A percentile compares a stretch with the other conserved stretches of the same genome.
Evolutionary conservation across 2,113 vertebrate genomes (phyloP).

Genomic region (Epinephelus cyanopodus): DNA sequence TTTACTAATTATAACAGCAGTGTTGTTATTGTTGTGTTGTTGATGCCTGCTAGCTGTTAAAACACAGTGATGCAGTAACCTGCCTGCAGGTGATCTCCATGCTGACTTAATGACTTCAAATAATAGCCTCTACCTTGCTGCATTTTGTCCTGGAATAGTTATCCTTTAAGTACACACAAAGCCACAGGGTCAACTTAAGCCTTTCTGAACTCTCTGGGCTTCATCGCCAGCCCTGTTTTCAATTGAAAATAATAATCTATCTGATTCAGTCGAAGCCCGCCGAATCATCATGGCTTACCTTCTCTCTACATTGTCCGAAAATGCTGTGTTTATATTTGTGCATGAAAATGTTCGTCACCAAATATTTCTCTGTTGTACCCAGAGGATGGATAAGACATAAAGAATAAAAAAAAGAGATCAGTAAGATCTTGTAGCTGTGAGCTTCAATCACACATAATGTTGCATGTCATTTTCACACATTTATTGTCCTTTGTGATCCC

Average conservation of each 20-base stretch:
- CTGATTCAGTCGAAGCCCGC: not conserved
- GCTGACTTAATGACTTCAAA: constrained; percentile 19
- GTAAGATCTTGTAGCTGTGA: not conserved
- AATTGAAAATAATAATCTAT: not conserved
- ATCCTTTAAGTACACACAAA: not conserved
- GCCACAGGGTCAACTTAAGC: not conserved
- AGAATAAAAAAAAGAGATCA: not conserved
- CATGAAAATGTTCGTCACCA: not conserved
- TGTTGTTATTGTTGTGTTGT: constrained; percentile 8
- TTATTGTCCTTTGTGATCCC: not conserved
- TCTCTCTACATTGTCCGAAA: not conserved
- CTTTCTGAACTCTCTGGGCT: not conserved
- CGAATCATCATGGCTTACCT: not conserved
- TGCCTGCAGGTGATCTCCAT: constrained; percentile 17
- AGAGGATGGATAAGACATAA: not conserved
- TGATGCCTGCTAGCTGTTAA: constrained; percentile 3
- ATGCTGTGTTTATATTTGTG: constrained; percentile 1
- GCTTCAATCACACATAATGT: not conserved
- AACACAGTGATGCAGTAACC: constrained; percentile 18
- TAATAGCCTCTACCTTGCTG: constrained; percentile 14
- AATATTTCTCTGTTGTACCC: not conserved
- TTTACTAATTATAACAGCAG: constrained; percentile 44
- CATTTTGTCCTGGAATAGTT: not conserved
- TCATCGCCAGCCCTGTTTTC: not conserved
- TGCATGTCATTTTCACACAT: constrained; percentile 1